These are phyloP conservation scores for Patella vulgata DNA, from an alignment of 1,140 invertebrate species.

Conservation along the genomic window DNA sequence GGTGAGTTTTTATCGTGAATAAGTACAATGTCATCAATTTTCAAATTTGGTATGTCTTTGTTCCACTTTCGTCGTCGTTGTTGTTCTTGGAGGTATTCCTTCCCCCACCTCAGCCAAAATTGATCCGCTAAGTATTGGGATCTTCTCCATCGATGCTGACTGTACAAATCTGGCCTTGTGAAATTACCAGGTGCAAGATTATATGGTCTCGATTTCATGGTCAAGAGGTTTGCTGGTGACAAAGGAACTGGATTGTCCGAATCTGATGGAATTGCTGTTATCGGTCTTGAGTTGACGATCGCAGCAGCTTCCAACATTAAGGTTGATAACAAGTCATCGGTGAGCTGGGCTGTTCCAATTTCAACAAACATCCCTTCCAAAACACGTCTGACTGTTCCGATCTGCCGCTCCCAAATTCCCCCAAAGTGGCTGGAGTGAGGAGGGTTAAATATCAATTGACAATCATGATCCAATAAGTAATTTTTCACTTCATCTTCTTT, in stretches of 20 bases:
- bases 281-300: slow-evolving; percentile 36
- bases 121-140: slow-evolving; percentile 27
- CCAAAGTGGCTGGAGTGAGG: slow-evolving; percentile 34
- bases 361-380: slow-evolving; percentile 38
- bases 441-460: slow-evolving; percentile 25
- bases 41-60: slow-evolving; percentile 1
- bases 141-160: slow-evolving; percentile 30
- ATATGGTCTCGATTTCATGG: slow-evolving; percentile 12
- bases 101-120: slow-evolving; percentile 28
- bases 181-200: no score
- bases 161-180: slow-evolving; percentile 17
- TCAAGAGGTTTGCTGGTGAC: slow-evolving; percentile 28
- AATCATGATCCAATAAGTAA: slow-evolving; percentile 5
- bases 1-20: slow-evolving; percentile 18
- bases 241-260: slow-evolving; percentile 20
- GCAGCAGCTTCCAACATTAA: slow-evolving; percentile 34
- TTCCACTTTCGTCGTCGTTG: slow-evolving; percentile 27
- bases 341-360: slow-evolving; percentile 31
- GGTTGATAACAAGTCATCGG: slow-evolving; percentile 38
- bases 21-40: slow-evolving; percentile 31
- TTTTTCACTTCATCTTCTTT: slow-evolving; percentile 14
- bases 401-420: slow-evolving; percentile 47
- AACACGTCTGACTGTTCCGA: slow-evolving; percentile 35
- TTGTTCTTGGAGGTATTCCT: no score
- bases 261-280: slow-evolving; percentile 32